These are phyloP conservation scores for Anolis sagrei DNA, from an alignment of 2,113 vertebrate species.

Conservation along the genomic window DNA sequence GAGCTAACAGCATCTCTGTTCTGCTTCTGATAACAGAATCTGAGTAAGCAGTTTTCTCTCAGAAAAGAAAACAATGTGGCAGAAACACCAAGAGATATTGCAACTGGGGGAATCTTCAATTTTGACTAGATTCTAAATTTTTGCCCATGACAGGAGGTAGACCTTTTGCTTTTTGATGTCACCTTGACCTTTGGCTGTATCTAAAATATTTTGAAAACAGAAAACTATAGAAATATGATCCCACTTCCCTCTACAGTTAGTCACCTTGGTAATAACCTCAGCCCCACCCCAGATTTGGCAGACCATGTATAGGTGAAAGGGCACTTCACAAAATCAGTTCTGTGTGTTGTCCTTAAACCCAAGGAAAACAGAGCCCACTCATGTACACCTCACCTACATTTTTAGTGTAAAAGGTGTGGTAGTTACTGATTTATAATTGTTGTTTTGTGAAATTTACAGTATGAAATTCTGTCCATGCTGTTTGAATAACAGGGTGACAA, in stretches of 20 bases:
- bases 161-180: not conserved
- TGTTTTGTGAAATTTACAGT: not conserved
- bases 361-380: not conserved
- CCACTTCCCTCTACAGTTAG: not conserved
- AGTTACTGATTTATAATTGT: not conserved
- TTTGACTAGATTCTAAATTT: not conserved
- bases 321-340: too few relatives aligned
- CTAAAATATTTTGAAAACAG: not conserved
- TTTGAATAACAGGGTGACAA: not conserved
- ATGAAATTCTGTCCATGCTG: not conserved
- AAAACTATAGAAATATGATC: not conserved
- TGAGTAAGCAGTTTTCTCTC: not conserved
- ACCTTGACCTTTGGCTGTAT: not conserved
- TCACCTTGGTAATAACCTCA: not conserved
- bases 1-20: not conserved
- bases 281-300: not conserved
- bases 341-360: not conserved
- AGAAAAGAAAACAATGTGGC: not conserved
- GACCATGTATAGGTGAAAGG: not conserved
- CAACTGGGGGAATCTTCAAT: not conserved
- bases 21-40: not conserved
- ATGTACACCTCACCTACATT: not conserved
- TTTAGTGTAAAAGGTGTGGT: not conserved
- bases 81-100: not conserved
- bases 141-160: not conserved